Base-by-base conservation (phyloP, 2,888 invertebrate genomes). In the Microplitis manilae region DNA sequence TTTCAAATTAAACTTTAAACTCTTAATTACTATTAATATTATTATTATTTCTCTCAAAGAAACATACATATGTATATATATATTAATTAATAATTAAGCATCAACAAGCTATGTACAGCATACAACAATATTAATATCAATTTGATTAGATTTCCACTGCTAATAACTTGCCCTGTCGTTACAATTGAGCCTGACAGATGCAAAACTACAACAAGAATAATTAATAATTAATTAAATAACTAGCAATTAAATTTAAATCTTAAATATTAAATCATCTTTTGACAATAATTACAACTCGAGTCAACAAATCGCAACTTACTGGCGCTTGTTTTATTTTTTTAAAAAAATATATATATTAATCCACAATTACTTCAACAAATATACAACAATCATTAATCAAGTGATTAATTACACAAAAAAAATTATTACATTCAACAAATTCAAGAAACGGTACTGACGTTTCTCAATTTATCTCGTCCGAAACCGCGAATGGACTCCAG, bases 401-500 rank as follows among this genome's bases (percentile, higher is more conserved):
- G 61, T 30, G n/a, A 41, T 38, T 17, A n/a, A 17, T 65, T 15
- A 65, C 69, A 73, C 70, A 70, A 75, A 5, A 72, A 77, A 40
- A 64, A 68, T 60, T 6, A 20, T 50, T 50, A 76, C 60, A 59
- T 65, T 62, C 41, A 68, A 75, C 39, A 75, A 68, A 78, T 50
- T 80, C 77, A 79, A 65, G 79, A 77, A n/a, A 73, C 40, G 67
- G 76, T 79, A 80, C 85, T 83, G 78, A 88, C 86, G 71, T 81
- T 88, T 71, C 81, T 87, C 67, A 90, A 83, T 38, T 86, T 87
- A 17, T 83, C 82, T 15, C 85, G 85, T 17, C 89, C 90, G 81
- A 95, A 95, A 86, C 92, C 93, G 80, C 94, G 91, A 84, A 96
- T 96, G 17, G 94, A 94, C 71, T 93, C 92, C 87, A 96, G 90